Conservation (phyloP, 2,797 vertebrate genomes). For the Clarias pachynema region DNA sequence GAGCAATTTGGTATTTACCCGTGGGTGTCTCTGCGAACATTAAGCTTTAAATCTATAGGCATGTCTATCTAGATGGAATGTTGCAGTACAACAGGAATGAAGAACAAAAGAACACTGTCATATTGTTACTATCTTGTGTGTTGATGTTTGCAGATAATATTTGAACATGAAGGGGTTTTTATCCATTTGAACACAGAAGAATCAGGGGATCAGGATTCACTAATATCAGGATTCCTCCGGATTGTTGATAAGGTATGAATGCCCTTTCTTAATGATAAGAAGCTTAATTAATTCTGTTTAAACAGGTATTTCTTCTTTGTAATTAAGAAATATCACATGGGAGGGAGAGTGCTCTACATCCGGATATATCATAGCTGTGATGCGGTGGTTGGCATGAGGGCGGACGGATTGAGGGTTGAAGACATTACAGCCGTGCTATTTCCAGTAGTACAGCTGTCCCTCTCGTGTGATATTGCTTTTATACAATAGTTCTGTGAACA, state of each 20-base stretch:
- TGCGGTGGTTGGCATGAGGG: no score
- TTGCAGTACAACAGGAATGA: neutral
- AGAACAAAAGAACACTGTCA: neutral
- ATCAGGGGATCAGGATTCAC: slow-evolving; percentile 82
- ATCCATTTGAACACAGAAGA: slow-evolving; percentile 85
- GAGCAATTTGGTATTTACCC: neutral
- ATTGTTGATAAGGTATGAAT: slow-evolving; percentile 87
- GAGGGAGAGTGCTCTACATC: no score
- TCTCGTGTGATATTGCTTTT: no score
- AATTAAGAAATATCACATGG: no score
- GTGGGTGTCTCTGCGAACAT: neutral
- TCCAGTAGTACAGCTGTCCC: no score
- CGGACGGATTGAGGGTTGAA: no score
- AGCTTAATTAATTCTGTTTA: neutral
- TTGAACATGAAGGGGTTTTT: slow-evolving; percentile 92
- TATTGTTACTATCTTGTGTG: neutral
- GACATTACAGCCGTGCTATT: no score
- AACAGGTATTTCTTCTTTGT: neutral
- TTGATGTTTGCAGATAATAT: slow-evolving; percentile 76
- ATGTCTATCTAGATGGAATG: neutral
- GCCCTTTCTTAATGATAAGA: neutral
- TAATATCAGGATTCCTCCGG: slow-evolving; percentile 84
- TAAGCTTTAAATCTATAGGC: slow-evolving; percentile 11
- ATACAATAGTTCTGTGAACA: no score
- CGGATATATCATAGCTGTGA: no score